A percentile compares a stretch with the other conserved stretches of the same genome.
Conservation (phyloP, 2,113 vertebrate species). For the Peromyscus maniculatus region DNA sequence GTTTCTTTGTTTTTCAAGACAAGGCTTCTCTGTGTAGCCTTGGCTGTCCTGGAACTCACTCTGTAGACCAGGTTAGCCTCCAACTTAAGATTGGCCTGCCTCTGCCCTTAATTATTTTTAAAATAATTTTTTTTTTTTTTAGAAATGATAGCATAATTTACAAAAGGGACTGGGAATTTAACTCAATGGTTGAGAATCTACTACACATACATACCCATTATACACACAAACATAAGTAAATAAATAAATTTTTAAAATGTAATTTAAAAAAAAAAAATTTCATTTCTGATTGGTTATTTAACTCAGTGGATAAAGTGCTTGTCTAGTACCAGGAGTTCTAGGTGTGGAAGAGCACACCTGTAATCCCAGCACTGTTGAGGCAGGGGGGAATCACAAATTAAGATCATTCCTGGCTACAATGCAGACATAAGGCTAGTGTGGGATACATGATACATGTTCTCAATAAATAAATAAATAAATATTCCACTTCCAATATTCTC, state of each 20-base stretch:
- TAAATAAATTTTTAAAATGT: not conserved
- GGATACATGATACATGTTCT: not conserved
- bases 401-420: too few relatives aligned
- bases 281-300: not conserved
- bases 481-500: slow-evolving; percentile 11
- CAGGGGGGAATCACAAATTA: not conserved
- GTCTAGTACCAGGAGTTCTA: not conserved
- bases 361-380: not conserved
- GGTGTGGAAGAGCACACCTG: not conserved
- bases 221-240: not conserved
- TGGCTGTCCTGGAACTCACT: too few relatives aligned
- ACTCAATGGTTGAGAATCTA: not conserved
- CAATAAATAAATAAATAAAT: too few relatives aligned
- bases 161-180: not conserved
- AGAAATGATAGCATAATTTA: slow-evolving; percentile 54
- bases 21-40: not conserved
- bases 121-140: slow-evolving; percentile 5
- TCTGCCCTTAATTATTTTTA: not conserved
- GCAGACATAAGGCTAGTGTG: not conserved
- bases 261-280: not conserved
- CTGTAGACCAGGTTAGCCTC: not conserved
- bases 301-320: not conserved
- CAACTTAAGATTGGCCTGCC: not conserved
- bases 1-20: not conserved
- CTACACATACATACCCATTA: not conserved